phyloP scores from a whole-genome alignment of 2,888 invertebrate genomes.

The Xanthorhoe designata region DNA sequence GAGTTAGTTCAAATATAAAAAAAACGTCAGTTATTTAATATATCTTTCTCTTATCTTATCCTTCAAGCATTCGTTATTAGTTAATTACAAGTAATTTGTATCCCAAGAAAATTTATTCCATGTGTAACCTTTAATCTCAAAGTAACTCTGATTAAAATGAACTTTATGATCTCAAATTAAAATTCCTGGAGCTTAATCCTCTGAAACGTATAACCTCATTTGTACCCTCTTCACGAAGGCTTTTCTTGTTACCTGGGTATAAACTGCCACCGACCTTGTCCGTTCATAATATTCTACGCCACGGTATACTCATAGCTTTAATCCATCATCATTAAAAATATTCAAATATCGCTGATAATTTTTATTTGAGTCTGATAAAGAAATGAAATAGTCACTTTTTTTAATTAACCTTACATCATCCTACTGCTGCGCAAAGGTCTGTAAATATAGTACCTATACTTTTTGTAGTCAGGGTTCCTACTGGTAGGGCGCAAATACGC shows the following conservation, averaged over 20 bases:
- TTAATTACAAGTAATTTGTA: background rate
- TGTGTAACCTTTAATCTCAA: conserved; percentile 36
- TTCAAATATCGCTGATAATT: too few species aligned
- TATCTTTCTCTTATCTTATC: too few species aligned
- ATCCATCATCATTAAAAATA: too few species aligned
- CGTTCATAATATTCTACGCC: conserved; percentile 47
- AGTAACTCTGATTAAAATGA: conserved; percentile 52
- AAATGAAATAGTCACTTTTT: too few species aligned
- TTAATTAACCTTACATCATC: too few species aligned
- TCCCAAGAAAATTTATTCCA: background rate
- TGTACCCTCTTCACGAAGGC: conserved; percentile 71
- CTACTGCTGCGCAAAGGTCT: too few species aligned
- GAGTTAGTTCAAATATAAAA: too few species aligned
- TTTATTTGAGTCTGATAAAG: too few species aligned
- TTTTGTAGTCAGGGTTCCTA: too few species aligned
- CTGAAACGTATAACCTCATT: conserved; percentile 72
- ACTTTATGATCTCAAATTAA: conserved; percentile 55
- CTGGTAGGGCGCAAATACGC: too few species aligned
- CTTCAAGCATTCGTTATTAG: background rate
- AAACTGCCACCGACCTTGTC: conserved; percentile 53
- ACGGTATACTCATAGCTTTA: background rate
- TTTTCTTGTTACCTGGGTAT: conserved; percentile 44
- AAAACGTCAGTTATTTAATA: too few species aligned
- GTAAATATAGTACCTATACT: too few species aligned
- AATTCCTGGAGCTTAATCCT: conserved; percentile 62